phyloP scores from a whole-genome alignment of 2,113 vertebrate genomes.

The Corythoichthys intestinalis region DNA sequence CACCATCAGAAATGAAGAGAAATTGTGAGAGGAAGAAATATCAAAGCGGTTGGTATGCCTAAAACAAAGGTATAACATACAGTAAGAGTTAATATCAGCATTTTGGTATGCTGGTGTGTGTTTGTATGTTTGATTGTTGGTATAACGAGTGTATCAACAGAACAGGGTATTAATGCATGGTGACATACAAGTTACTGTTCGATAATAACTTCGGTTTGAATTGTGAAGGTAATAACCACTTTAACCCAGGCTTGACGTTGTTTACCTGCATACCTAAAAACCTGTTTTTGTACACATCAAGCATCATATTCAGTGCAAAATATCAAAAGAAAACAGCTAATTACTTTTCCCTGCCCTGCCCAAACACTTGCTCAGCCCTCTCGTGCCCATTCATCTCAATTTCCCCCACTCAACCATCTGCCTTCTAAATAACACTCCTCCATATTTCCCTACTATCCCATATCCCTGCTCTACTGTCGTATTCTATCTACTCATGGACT shows the following conservation, averaged over 20 bases:
- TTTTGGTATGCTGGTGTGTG: constrained; percentile 8
- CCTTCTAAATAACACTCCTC: constrained; percentile 74
- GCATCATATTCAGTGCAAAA: constrained; percentile 68
- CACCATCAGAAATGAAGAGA: constrained; percentile 54
- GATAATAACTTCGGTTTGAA: constrained; percentile 18
- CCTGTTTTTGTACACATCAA: constrained; percentile 57
- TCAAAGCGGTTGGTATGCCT: constrained; percentile 24
- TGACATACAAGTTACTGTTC: constrained; percentile 31
- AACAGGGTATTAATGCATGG: too few relatives aligned
- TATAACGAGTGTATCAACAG: not conserved
- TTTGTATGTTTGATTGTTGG: not conserved
- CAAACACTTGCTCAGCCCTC: constrained; percentile 74
- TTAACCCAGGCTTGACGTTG: constrained; percentile 58
- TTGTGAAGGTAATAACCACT: constrained; percentile 30
- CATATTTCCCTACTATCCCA: constrained; percentile 62
- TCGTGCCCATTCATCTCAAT: constrained; percentile 79
- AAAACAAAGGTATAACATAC: constrained; percentile 34
- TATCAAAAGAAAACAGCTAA: constrained; percentile 77
- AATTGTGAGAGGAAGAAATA: constrained; percentile 46
- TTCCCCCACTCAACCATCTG: constrained; percentile 72
- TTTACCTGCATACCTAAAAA: constrained; percentile 73
- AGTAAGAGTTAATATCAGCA: constrained; percentile 8
- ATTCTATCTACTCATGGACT: constrained; percentile 59
- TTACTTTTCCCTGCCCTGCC: constrained; percentile 77
- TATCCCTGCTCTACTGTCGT: constrained; percentile 52